These are phyloP conservation scores for Homalodisca vitripennis DNA, from an alignment of 1,140 invertebrate species.

Conservation along the genomic window DNA sequence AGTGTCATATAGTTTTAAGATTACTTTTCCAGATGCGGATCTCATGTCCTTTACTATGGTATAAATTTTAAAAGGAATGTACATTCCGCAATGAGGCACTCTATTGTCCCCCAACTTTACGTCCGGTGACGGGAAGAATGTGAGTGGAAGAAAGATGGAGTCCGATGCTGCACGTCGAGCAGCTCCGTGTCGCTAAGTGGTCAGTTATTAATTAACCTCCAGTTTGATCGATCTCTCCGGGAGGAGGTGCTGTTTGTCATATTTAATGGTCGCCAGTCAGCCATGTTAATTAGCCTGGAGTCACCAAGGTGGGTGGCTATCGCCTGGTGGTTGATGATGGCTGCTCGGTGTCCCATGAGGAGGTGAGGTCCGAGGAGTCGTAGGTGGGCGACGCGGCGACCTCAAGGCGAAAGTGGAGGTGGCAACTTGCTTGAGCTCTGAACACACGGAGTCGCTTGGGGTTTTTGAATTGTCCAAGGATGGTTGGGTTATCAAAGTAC, in stretches of 20 bases:
- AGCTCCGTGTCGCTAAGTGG: too few relatives aligned
- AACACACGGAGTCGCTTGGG: neutral
- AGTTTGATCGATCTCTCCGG: neutral
- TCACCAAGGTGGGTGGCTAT: neutral
- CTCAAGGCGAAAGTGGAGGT: neutral
- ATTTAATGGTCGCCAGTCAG: conserved; percentile 17
- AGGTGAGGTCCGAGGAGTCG: neutral
- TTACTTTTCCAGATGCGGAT: too few relatives aligned
- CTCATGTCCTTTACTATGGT: too few relatives aligned
- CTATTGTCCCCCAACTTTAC: too few relatives aligned
- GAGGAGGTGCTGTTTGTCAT: neutral
- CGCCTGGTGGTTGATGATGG: neutral
- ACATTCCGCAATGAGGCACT: too few relatives aligned
- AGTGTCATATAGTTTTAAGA: too few relatives aligned
- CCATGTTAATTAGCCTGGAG: conserved; percentile 11
- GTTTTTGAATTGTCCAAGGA: neutral
- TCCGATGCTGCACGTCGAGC: too few relatives aligned
- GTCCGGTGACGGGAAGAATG: too few relatives aligned
- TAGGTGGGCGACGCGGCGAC: neutral
- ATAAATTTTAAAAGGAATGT: too few relatives aligned
- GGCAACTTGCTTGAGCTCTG: neutral
- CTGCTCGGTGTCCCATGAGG: neutral
- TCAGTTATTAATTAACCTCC: neutral
- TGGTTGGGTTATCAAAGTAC: neutral
- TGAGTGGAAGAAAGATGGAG: too few relatives aligned